A percentile compares a stretch with the other conserved stretches of the same genome.
phyloP scores from a whole-genome alignment of 1,140 invertebrate genomes.

The Hylaeus anthracinus region DNA sequence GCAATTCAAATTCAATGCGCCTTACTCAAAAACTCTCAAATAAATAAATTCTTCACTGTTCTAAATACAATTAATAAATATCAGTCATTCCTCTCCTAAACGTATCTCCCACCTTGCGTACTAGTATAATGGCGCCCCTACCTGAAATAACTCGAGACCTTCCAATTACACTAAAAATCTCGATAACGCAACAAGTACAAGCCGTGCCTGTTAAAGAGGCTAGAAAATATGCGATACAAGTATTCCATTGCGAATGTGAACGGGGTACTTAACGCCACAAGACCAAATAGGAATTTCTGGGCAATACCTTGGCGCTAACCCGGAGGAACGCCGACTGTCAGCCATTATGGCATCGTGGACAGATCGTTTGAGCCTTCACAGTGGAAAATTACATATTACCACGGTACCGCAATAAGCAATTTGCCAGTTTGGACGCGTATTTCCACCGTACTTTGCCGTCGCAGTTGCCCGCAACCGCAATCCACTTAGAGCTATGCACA shows the following conservation, averaged over 20 bases:
- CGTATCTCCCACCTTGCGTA: too few relatives aligned
- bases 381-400: conserved; percentile 44
- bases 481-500: conserved; percentile 29
- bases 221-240: not conserved
- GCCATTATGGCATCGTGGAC: conserved; percentile 13
- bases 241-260: not conserved
- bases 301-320: conserved; percentile 11
- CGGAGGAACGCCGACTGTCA: conserved; percentile 19
- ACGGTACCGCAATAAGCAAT: conserved; percentile 37
- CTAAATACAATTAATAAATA: too few relatives aligned
- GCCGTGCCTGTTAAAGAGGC: not conserved
- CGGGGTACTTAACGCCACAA: not conserved
- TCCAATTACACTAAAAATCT: not conserved
- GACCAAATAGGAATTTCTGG: not conserved
- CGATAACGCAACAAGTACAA: not conserved
- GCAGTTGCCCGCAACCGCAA: not conserved
- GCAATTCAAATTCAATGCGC: conserved; percentile 27
- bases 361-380: conserved; percentile 30
- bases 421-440: conserved; percentile 24
- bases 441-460: conserved; percentile 34
- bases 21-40: too few relatives aligned
- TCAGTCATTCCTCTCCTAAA: too few relatives aligned
- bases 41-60: too few relatives aligned
- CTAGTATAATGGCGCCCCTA: too few relatives aligned
- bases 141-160: not conserved